A percentile compares a stretch with the other conserved stretches of the same genome.
Conservation (phyloP, 2,113 vertebrate species). For the Sarotherodon lohbergeri region DNA sequence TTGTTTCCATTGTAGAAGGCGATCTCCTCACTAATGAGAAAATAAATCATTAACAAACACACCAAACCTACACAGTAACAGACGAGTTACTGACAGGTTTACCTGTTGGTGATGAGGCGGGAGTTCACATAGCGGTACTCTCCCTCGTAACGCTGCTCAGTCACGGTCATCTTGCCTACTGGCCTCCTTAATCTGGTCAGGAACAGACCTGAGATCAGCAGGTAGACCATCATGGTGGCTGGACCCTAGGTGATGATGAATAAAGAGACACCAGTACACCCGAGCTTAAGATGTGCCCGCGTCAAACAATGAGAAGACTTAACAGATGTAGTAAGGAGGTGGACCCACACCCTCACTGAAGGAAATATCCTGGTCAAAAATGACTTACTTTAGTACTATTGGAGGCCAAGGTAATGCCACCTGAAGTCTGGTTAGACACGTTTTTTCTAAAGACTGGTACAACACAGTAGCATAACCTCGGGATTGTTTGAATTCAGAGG, state of each 20-base stretch:
- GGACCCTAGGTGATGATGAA: slow-evolving; percentile 76
- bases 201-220: slow-evolving; percentile 92
- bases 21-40: slow-evolving; percentile 86
- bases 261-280: neutral
- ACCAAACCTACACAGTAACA: fast-evolving
- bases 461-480: neutral
- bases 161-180: slow-evolving; percentile 94
- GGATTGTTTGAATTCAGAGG: neutral
- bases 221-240: slow-evolving; percentile 89
- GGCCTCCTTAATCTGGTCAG: slow-evolving; percentile 90
- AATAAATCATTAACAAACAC: neutral
- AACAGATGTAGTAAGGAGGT: neutral
- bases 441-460: fast-evolving
- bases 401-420: neutral
- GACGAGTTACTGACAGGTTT: neutral
- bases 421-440: neutral
- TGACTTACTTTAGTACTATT: neutral
- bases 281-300: neutral
- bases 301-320: fast-evolving
- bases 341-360: neutral
- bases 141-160: slow-evolving; percentile 92
- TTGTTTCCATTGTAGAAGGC: slow-evolving; percentile 96
- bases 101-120: slow-evolving; percentile 98
- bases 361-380: neutral
- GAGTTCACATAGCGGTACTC: slow-evolving; percentile 97